These are phyloP conservation scores for Physeter macrocephalus DNA, from an alignment of 2,113 vertebrate genomes.

Conservation along the genomic window DNA sequence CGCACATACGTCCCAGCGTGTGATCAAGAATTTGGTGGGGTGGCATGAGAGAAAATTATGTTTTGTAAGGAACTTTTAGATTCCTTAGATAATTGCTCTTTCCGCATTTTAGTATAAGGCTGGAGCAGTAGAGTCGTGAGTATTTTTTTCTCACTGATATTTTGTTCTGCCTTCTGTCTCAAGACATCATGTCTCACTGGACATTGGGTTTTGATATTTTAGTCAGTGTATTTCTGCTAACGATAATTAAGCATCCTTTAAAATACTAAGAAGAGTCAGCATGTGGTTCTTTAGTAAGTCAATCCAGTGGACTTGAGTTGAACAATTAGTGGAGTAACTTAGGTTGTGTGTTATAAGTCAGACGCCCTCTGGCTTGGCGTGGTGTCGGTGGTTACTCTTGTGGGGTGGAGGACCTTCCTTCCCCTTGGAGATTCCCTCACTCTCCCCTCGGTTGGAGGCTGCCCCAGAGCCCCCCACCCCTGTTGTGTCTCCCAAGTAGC, in stretches of 20 bases:
- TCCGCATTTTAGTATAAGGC: background rate
- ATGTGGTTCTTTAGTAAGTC: background rate
- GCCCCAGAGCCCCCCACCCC: too few relatives aligned
- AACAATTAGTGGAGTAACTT: background rate
- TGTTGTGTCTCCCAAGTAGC: background rate
- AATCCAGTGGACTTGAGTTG: background rate
- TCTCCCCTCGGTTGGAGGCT: background rate
- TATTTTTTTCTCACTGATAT: background rate
- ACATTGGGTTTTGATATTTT: conserved; percentile 10
- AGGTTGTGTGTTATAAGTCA: background rate
- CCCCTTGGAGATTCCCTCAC: background rate
- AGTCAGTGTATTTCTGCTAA: conserved; percentile 28
- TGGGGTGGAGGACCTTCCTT: background rate
- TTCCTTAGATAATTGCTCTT: background rate
- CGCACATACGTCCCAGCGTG: background rate
- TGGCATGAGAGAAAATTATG: background rate
- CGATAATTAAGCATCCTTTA: background rate
- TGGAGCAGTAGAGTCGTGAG: background rate
- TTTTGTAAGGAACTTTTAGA: background rate
- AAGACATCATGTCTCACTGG: background rate
- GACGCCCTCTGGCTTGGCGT: background rate
- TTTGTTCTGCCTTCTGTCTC: conserved; percentile 9
- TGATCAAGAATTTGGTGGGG: background rate
- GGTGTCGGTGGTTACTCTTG: background rate
- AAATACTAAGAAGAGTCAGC: background rate